Conservation (phyloP, 23 tunicate species). For the Oikopleura dioica region DNA sequence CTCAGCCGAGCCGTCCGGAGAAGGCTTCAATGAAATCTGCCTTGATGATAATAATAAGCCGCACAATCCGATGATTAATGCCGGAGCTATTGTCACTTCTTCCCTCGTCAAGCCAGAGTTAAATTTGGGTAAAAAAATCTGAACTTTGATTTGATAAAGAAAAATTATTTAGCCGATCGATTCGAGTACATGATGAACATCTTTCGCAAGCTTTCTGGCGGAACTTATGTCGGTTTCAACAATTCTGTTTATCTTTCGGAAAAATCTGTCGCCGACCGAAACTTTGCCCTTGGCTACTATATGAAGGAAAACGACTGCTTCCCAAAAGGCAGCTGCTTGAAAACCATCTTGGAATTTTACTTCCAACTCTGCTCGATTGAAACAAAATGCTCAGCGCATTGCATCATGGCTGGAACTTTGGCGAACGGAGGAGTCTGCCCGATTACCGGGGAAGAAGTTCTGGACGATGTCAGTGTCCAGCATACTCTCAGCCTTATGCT, state of each 20-base stretch:
- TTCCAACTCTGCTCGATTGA: slow-evolving; percentile 30
- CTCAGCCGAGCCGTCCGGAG: slow-evolving; percentile 44
- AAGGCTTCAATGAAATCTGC: slow-evolving; percentile 26
- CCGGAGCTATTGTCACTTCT: slow-evolving; percentile 36
- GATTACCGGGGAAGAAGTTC: slow-evolving; percentile 12
- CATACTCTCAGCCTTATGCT: slow-evolving; percentile 52
- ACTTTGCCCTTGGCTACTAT: background rate
- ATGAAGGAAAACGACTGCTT: slow-evolving; percentile 7
- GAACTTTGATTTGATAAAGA: too few species aligned
- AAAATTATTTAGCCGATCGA: too few species aligned
- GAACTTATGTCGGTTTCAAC: background rate
- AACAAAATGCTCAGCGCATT: slow-evolving; percentile 23
- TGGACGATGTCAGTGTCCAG: slow-evolving; percentile 27
- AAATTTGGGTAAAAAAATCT: too few species aligned
- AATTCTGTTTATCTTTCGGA: background rate
- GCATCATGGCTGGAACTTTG: slow-evolving; percentile 39
- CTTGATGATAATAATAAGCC: slow-evolving; percentile 32
- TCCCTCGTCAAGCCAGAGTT: slow-evolving; percentile 33
- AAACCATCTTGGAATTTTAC: slow-evolving; percentile 30
- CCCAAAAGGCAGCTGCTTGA: background rate
- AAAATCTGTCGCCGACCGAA: background rate
- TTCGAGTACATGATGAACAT: slow-evolving; percentile 12
- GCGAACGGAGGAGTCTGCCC: slow-evolving; percentile 76
- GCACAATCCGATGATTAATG: slow-evolving; percentile 55
- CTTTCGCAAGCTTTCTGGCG: background rate